phyloP scores from a whole-genome alignment of 2,888 invertebrate species.

The Microchrysa polita region DNA sequence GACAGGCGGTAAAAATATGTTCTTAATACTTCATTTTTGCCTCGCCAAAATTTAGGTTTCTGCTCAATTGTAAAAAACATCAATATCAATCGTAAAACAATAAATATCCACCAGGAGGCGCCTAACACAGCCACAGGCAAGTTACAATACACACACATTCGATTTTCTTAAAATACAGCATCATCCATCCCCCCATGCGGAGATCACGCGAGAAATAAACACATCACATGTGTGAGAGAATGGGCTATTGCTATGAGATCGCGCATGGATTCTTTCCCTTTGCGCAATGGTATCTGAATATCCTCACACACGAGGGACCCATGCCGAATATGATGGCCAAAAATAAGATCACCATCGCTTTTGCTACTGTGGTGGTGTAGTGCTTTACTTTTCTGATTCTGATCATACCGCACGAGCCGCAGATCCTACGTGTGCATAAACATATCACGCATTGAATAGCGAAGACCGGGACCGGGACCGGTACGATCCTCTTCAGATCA shows the following conservation, averaged over 20 bases:
- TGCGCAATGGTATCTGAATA: background rate
- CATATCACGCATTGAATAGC: conserved; percentile 28
- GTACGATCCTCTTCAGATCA: conserved; percentile 32
- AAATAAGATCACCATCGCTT: conserved; percentile 27
- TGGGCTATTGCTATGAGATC: too few species aligned
- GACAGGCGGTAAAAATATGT: background rate
- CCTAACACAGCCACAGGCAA: too few species aligned
- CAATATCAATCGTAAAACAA: background rate
- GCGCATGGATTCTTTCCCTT: background rate
- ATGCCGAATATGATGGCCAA: conserved; percentile 22
- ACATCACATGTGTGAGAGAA: conserved; percentile 7
- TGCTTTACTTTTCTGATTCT: too few species aligned
- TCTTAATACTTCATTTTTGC: background rate
- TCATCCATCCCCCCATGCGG: conserved; percentile 33
- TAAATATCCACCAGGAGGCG: background rate
- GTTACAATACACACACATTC: too few species aligned
- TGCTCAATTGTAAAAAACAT: background rate
- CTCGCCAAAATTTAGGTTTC: background rate
- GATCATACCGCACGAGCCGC: conserved; percentile 26
- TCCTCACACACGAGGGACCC: conserved; percentile 28
- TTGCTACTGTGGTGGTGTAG: too few species aligned
- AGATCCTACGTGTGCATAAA: conserved; percentile 38
- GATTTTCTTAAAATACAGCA: conserved; percentile 2
- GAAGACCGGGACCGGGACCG: conserved; percentile 13
- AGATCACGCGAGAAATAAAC: conserved; percentile 8